Evolutionary conservation across 2,888 invertebrate species (phyloP).

Genomic region (Caenorhabditis becei): DNA sequence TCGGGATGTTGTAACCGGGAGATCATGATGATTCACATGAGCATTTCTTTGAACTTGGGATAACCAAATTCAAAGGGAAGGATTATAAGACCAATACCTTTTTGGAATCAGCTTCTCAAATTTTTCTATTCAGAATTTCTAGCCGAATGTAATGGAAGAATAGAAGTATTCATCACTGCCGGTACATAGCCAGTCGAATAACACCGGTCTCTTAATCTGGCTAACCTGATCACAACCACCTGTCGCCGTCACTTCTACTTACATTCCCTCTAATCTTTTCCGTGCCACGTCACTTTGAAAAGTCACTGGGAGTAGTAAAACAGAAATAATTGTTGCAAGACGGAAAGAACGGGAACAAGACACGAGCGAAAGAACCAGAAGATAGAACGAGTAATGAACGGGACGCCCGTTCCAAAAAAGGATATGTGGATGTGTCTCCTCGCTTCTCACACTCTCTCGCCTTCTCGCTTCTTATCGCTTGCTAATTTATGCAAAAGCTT

Average conservation of each 20-base stretch:
- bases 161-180: neutral
- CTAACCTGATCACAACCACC: conserved; percentile 36
- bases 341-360: conserved; percentile 10
- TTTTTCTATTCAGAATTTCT: no score
- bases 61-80: no score
- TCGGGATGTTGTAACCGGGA: no score
- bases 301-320: no score
- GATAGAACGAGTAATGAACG: conserved; percentile 21
- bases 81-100: no score
- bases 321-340: neutral
- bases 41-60: no score
- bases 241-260: conserved; percentile 6
- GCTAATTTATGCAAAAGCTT: conserved; percentile 50
- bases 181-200: neutral
- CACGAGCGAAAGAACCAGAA: conserved; percentile 2
- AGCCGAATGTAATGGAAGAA: no score
- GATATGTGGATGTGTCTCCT: conserved; percentile 30
- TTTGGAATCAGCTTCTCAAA: no score
- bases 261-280: conserved; percentile 16
- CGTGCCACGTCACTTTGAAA: conserved; percentile 32
- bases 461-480: conserved; percentile 29
- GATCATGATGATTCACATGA: no score
- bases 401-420: conserved; percentile 29
- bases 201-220: conserved; percentile 21
- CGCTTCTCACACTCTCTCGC: conserved; percentile 19